Percentiles rank a stretch among this genome's conserved stretches.
Evolutionary conservation across 2,888 invertebrate genomes (phyloP).

Genomic region (Eupeodes luniger): DNA sequence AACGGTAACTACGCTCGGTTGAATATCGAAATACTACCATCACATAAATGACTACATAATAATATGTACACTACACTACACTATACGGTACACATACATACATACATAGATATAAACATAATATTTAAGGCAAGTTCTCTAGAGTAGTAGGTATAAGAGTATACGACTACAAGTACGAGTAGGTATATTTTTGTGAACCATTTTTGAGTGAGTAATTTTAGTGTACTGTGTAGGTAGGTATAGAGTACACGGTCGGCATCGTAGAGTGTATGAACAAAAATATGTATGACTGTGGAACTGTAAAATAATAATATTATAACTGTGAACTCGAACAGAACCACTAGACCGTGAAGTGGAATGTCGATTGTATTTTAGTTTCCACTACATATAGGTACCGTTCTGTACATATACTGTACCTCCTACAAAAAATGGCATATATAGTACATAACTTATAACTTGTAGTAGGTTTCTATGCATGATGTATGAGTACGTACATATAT

Average conservation of each 20-base stretch:
- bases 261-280: slow-evolving; percentile 24
- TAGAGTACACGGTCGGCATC: not conserved
- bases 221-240: not conserved
- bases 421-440: slow-evolving; percentile 22
- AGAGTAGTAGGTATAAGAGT: not conserved
- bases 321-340: slow-evolving; percentile 19
- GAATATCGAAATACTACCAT: slow-evolving; percentile 21
- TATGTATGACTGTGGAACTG: slow-evolving; percentile 34
- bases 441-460: not conserved
- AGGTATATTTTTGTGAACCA: slow-evolving; percentile 54
- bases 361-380: slow-evolving; percentile 24
- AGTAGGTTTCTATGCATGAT: not conserved
- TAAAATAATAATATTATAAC: slow-evolving; percentile 40
- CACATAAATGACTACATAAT: not conserved
- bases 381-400: not conserved
- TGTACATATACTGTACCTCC: too few relatives aligned
- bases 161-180: not conserved
- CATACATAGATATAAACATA: not conserved
- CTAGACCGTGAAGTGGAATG: slow-evolving; percentile 39
- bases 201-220: slow-evolving; percentile 55
- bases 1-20: slow-evolving; percentile 43
- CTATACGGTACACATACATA: too few relatives aligned
- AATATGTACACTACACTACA: too few relatives aligned
- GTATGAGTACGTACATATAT: not conserved
- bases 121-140: not conserved